Evolutionary conservation across 2,797 vertebrate species (phyloP), one percentile per base, ranked within the genome.

Genomic region (Luscinia megarhynchos): DNA sequence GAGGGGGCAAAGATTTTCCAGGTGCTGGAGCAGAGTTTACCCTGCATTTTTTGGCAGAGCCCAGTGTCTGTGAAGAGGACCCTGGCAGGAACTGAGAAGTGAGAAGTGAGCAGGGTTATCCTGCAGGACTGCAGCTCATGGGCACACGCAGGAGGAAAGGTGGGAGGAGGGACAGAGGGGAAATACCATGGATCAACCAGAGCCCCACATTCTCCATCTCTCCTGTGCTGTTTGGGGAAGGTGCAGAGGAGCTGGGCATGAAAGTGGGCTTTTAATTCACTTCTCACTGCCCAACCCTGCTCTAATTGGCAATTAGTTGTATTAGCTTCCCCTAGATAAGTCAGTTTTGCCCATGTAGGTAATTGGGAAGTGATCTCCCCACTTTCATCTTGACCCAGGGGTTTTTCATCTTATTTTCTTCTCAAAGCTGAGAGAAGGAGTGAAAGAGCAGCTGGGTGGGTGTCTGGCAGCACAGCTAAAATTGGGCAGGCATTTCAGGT

Each of bases 401-500:
- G 0, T 18, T 81, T 78, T 73, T 27, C 5, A 51, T 38, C 10
- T 68, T n/a, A 9, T 45, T 77, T 87, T 76, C 26, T n/a, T 15
- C 36, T 9, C 50, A 57, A 10, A 53, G 9, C 5, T 84, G 41
- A 54, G 32, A 38, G 8, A 36, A 10, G 27, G 7, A 63, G 12
- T 22, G 54, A 43, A 48, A 36, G 34, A 38, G 15, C 4, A 10
- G 22, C 12, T 72, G 34, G 23, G 19, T 9, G 8, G 7, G 8
- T 36, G 20, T 18, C 21, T 62, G 40, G 18, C 30, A 81, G 70
- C 15, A 43, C 19, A 20, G 32, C 27, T 43, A 16, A 53, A 83
- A 32, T 3, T 32, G 18, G 20, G 27, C 30, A n/a, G 14, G 9
- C 3, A 0, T 29, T 26, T 15, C 6, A 2, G 40, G 6, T 2